Conservation (phyloP, 2,113 vertebrate genomes). For the Alosa alosa region DNA sequence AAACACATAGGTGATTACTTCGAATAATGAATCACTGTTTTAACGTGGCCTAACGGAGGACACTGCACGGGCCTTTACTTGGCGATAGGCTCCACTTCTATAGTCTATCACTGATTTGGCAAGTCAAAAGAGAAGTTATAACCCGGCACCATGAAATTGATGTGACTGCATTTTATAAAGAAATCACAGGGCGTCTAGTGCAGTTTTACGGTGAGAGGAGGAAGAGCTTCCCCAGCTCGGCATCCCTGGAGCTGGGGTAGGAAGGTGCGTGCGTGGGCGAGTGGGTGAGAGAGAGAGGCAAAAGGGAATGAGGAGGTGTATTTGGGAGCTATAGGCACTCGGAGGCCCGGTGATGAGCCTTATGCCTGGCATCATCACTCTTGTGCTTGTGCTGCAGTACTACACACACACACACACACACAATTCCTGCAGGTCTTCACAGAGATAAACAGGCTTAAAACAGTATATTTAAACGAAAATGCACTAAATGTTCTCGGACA, state of each 20-base stretch:
- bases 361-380: background rate
- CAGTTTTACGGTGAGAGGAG: background rate
- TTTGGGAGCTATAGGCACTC: background rate
- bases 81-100: background rate
- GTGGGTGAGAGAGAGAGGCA: too few species aligned
- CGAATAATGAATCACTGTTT: background rate
- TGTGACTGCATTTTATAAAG: background rate
- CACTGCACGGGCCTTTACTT: background rate
- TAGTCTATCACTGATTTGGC: background rate
- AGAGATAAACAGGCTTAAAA: background rate
- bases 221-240: background rate
- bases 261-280: background rate
- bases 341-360: background rate
- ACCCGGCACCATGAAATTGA: background rate
- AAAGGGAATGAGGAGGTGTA: background rate
- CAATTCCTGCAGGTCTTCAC: background rate
- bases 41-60: background rate
- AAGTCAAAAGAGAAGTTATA: background rate
- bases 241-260: background rate
- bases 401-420: background rate
- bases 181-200: background rate
- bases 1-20: background rate
- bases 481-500: background rate
- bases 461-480: background rate
- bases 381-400: background rate